A percentile compares a stretch with the other conserved stretches of the same genome.
Conservation (phyloP, 2,797 vertebrate genomes). For the Margarornis squamiger region DNA sequence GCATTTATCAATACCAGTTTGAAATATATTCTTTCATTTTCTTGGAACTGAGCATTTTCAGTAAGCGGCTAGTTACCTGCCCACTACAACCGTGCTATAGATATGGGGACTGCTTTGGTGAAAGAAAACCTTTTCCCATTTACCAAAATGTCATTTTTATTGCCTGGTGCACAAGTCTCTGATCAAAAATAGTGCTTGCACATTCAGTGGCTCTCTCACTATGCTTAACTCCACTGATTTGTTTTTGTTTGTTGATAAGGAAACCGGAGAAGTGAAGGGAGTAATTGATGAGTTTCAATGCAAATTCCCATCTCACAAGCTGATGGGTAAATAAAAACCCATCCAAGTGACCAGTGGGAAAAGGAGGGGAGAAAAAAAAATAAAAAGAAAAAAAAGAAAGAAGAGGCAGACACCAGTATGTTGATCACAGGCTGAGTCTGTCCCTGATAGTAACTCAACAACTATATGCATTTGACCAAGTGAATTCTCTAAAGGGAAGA, state of each 20-base stretch:
- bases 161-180: not conserved
- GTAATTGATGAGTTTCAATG: slow-evolving; percentile 1
- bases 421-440: not conserved
- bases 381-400: not conserved
- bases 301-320: not conserved
- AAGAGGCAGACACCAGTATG: not conserved
- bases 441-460: not conserved
- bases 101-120: not conserved
- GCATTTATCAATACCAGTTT: not conserved
- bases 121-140: not conserved
- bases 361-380: not conserved
- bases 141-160: not conserved
- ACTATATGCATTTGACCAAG: not conserved
- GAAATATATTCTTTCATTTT: not conserved
- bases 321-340: not conserved
- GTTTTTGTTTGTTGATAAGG: slow-evolving; percentile 17
- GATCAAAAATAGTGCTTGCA: not conserved
- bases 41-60: not conserved
- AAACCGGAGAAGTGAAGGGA: not conserved
- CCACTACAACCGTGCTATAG: not conserved
- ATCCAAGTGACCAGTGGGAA: not conserved
- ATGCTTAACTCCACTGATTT: not conserved
- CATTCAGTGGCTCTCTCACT: not conserved
- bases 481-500: not conserved
- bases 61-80: not conserved